These are phyloP conservation scores for Leptinotarsa juncta DNA, from an alignment of 2,888 invertebrate genomes.

Conservation along the genomic window DNA sequence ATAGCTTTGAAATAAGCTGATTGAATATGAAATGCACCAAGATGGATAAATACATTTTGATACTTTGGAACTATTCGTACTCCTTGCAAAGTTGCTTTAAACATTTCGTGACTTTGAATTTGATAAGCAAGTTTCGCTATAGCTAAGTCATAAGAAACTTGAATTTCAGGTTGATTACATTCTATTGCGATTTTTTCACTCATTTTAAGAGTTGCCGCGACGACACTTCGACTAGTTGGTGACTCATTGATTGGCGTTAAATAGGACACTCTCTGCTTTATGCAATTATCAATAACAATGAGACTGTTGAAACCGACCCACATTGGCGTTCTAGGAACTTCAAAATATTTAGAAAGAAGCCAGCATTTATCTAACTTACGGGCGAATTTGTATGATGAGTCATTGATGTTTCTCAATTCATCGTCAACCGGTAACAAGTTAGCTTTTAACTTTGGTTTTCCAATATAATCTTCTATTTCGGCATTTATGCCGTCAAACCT, in stretches of 20 bases:
- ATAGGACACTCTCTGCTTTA: constrained; percentile 13
- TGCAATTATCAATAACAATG: constrained; percentile 2
- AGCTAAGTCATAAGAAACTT: constrained; percentile 22
- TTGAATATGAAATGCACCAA: too few relatives aligned
- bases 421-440: constrained; percentile 8
- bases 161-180: constrained; percentile 21
- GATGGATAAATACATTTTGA: constrained; percentile 2
- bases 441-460: constrained; percentile 7
- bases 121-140: constrained; percentile 15
- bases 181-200: constrained; percentile 16
- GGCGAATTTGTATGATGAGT: not conserved
- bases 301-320: constrained; percentile 3
- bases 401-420: not conserved
- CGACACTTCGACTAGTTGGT: not conserved
- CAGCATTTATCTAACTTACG: constrained; percentile 10
- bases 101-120: not conserved
- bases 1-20: too few relatives aligned
- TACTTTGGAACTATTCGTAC: constrained; percentile 17
- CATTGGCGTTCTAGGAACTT: constrained; percentile 1
- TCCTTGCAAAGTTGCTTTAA: not conserved
- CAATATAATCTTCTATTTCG: not conserved
- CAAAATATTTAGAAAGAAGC: constrained; percentile 2
- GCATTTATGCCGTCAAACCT: not conserved
- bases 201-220: not conserved
- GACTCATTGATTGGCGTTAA: constrained; percentile 15